phyloP scores from a whole-genome alignment of 2,113 vertebrate species.

The Paedocypris sp. region DNA sequence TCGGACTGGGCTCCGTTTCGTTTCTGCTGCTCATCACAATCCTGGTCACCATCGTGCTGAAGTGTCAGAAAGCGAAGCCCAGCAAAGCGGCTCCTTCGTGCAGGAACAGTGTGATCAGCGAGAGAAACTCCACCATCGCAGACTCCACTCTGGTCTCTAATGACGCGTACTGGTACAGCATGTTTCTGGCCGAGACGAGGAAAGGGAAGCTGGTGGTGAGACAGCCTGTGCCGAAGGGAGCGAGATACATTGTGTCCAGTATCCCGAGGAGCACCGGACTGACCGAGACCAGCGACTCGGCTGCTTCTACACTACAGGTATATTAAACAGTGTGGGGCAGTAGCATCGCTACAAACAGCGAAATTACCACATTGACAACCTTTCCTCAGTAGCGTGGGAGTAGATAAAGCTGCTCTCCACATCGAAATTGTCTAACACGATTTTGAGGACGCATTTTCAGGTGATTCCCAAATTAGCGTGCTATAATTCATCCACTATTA shows the following conservation, averaged over 20 bases:
- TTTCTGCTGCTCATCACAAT: conserved; percentile 63
- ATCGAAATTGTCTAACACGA: too few relatives aligned
- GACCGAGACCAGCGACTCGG: conserved; percentile 38
- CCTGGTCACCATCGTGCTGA: conserved; percentile 46
- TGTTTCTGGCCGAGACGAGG: conserved; percentile 41
- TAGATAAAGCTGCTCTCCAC: too few relatives aligned
- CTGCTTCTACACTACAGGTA: conserved; percentile 28
- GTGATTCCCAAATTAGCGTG: too few relatives aligned
- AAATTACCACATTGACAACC: too few relatives aligned
- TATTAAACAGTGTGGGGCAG: too few relatives aligned
- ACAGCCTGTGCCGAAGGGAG: conserved; percentile 38
- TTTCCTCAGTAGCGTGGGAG: too few relatives aligned
- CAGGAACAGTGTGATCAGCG: conserved; percentile 41
- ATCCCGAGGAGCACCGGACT: conserved; percentile 41
- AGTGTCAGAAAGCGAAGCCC: conserved; percentile 40
- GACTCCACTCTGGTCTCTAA: conserved; percentile 41
- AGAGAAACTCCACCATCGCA: conserved; percentile 38
- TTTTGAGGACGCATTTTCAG: too few relatives aligned
- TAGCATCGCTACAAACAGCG: too few relatives aligned
- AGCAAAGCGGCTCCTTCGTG: conserved; percentile 34
- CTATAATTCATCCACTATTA: too few relatives aligned
- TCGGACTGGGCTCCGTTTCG: conserved; percentile 64
- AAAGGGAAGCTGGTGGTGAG: conserved; percentile 41
- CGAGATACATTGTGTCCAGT: conserved; percentile 40
- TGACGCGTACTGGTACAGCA: conserved; percentile 41